phyloP scores from a whole-genome alignment of 2,888 invertebrate species.

The Bugula neritina region DNA sequence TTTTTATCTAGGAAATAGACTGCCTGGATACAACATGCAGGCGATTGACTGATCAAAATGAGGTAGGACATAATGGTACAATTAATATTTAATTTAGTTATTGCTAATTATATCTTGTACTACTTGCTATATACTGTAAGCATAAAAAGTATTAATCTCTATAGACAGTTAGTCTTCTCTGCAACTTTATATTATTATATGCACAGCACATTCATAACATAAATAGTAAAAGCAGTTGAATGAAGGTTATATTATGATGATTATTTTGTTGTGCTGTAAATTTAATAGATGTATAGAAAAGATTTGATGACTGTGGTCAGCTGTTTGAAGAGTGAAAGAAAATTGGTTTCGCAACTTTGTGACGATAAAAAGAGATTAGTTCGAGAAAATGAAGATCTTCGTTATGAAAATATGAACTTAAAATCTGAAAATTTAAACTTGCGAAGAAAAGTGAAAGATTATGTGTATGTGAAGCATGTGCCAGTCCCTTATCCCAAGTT shows the following conservation, averaged over 20 bases:
- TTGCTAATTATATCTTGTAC: no score
- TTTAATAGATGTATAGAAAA: conserved; percentile 20
- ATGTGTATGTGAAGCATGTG: conserved; percentile 25
- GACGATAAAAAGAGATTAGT: conserved; percentile 6
- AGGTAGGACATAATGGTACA: no score
- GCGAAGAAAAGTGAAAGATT: conserved; percentile 20
- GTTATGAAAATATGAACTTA: conserved; percentile 25
- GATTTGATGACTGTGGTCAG: conserved; percentile 11
- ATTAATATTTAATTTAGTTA: no score
- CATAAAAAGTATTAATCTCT: no score
- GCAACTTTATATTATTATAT: no score
- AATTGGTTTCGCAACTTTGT: background rate
- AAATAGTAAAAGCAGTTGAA: no score
- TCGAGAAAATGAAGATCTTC: conserved; percentile 18
- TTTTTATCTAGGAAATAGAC: conserved; percentile 22
- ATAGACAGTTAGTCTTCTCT: no score
- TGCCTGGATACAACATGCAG: conserved; percentile 6
- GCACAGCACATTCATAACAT: no score
- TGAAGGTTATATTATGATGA: no score
- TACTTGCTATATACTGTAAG: no score
- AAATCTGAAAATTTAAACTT: conserved; percentile 24
- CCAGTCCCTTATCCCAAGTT: conserved; percentile 19
- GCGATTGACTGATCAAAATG: conserved; percentile 19
- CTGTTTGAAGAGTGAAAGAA: conserved; percentile 4
- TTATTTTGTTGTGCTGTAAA: no score